phyloP scores from a whole-genome alignment of 2,888 invertebrate species.

The Ophion slaviceki region DNA sequence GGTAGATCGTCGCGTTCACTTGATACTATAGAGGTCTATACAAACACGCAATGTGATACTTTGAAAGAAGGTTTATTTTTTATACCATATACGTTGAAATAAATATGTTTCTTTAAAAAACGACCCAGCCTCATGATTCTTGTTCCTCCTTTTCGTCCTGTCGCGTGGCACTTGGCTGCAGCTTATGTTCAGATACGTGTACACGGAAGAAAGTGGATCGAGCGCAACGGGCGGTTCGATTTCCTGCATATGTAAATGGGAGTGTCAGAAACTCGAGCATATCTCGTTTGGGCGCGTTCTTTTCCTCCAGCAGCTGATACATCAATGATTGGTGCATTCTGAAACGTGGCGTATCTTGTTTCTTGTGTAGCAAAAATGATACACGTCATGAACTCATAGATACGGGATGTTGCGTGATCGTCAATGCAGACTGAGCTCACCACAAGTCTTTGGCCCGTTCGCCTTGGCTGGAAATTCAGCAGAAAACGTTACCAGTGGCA shows the following conservation, averaged over 20 bases:
- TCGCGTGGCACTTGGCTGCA: not conserved
- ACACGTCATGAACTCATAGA: slow-evolving; percentile 7
- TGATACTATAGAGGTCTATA: slow-evolving; percentile 40
- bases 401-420: slow-evolving; percentile 2
- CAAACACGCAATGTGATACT: slow-evolving; percentile 63
- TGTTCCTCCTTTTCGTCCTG: slow-evolving; percentile 3
- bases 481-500: slow-evolving; percentile 38
- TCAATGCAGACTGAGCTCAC: slow-evolving; percentile 20
- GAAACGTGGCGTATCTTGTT: slow-evolving; percentile 44
- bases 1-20: slow-evolving; percentile 17
- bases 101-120: slow-evolving; percentile 39
- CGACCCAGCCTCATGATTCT: not conserved
- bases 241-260: slow-evolving; percentile 49
- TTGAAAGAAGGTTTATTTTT: slow-evolving; percentile 56
- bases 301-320: slow-evolving; percentile 20
- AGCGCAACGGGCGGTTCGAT: slow-evolving; percentile 56
- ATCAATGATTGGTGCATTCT: slow-evolving; percentile 8
- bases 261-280: slow-evolving; percentile 42
- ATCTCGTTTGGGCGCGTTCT: slow-evolving; percentile 38
- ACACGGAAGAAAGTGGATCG: slow-evolving; percentile 56
- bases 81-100: slow-evolving; percentile 48
- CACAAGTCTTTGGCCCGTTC: slow-evolving; percentile 45
- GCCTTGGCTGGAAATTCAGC: slow-evolving; percentile 50
- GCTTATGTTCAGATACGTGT: slow-evolving; percentile 13
- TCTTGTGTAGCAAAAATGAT: slow-evolving; percentile 26